Base-by-base conservation (phyloP, 2,797 vertebrate genomes). In the Myoxocephalus aenaeus region DNA sequence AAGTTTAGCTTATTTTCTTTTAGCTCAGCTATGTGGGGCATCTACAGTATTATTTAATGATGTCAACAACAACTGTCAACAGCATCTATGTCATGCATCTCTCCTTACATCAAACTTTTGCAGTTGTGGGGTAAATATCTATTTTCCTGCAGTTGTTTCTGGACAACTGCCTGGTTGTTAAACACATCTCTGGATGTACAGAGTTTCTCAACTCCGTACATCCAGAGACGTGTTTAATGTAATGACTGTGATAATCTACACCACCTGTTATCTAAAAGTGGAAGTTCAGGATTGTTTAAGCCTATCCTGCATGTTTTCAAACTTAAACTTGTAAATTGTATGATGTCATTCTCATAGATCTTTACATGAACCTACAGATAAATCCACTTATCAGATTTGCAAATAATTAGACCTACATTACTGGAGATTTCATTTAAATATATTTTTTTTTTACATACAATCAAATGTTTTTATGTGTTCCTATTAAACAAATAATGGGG, bases 61-160 rank as follows among this genome's bases (percentile, higher is more conserved):
- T n/a, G 53, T 44, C 7, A 44, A 67, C 4, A 67, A 57, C 69
- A 69, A 15, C 56, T 72, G 42, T 29, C 57, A 11, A 11, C n/a
- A 77, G 46, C 25, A 13, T 56, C 15, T 15, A 42, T 2, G 75
- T 71, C 20, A 20, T 40, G 13, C 17, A 46, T 63, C 67, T 64
- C 53, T 57, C 32, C 54, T 66, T 29, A 11, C 34, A 62, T 73
- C 51, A 53, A 63, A 61, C 59, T 3, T 58, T 61, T 29, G 10
- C 29, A 79, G 46, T 29, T 66, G 17, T 44, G 40, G 22, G 36
- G 8, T 3, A 75, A 18, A 63, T 15, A 63, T 27, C 25, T 63
- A 65, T 70, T 65, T 57, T 51, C 40, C 63, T 75, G 44, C 22
- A 73, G 40, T 48, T 74, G 25, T 68, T 75, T 72, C 72, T 36